These are phyloP conservation scores for Heloderma charlesbogerti DNA, from an alignment of 2,113 vertebrate genomes.

Conservation along the genomic window DNA sequence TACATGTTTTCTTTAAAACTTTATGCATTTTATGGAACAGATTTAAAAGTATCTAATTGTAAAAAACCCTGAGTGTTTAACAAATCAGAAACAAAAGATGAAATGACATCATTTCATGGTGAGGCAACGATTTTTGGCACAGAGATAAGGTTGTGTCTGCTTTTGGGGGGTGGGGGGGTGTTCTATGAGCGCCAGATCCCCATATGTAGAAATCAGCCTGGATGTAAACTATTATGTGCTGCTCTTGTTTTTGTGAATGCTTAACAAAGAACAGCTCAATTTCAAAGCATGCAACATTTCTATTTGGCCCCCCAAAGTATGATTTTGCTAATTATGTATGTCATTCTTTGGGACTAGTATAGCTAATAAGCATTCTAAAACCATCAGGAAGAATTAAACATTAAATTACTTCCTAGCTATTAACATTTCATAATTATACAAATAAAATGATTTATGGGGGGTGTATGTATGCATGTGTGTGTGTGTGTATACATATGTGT, in stretches of 20 bases:
- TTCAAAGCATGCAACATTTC: not conserved
- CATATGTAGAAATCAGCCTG: not conserved
- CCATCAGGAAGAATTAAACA: not conserved
- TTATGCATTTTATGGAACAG: not conserved
- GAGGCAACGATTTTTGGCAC: not conserved
- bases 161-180: no score
- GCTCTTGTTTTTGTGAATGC: not conserved
- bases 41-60: not conserved
- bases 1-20: not conserved
- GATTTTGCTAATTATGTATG: not conserved
- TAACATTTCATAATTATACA: not conserved
- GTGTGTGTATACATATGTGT: no score
- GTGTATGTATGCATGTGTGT: no score
- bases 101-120: not conserved
- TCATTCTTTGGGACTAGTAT: not conserved
- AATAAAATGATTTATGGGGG: not conserved
- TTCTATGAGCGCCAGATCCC: not conserved
- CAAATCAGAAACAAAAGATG: not conserved
- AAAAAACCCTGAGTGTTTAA: conserved; percentile 1
- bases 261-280: not conserved
- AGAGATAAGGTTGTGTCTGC: not conserved
- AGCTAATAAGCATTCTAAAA: not conserved
- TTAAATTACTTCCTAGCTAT: not conserved
- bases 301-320: not conserved
- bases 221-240: not conserved